These are phyloP conservation scores for Nephila pilipes DNA, from an alignment of 1,140 invertebrate genomes.

Conservation along the genomic window DNA sequence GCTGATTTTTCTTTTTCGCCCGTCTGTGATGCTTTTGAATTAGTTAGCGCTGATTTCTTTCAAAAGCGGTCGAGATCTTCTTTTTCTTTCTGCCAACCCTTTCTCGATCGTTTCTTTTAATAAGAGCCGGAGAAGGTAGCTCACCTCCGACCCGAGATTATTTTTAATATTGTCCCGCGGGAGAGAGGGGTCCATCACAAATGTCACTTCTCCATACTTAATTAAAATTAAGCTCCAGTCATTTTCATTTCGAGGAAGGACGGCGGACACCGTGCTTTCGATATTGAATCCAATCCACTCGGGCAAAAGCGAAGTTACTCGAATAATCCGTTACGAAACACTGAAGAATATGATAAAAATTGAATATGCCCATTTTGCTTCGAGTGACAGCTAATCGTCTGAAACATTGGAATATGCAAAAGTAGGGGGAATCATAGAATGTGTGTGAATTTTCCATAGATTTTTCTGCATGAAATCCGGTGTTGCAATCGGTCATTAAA, in stretches of 20 bases:
- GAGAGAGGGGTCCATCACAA: not conserved
- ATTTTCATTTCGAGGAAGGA: not conserved
- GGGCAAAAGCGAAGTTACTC: no score
- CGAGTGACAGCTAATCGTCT: no score
- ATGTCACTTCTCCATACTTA: not conserved
- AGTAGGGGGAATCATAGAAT: no score
- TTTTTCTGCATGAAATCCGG: no score
- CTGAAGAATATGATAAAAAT: no score
- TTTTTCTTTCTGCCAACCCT: not conserved
- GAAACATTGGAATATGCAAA: no score
- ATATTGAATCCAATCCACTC: no score
- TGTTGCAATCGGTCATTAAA: no score
- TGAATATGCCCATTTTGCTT: no score
- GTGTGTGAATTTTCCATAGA: no score
- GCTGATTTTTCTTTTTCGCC: not conserved
- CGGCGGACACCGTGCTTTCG: not conserved
- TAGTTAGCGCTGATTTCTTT: constrained; percentile 15
- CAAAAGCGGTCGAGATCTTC: not conserved
- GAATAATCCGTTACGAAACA: no score
- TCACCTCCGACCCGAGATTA: not conserved
- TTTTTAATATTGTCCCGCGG: not conserved
- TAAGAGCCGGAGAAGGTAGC: not conserved
- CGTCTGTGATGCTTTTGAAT: constrained; percentile 13
- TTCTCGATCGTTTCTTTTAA: not conserved
- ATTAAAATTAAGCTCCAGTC: not conserved